Percentiles rank a stretch among this genome's conserved stretches.
These are phyloP conservation scores for Sitta carolinensis DNA, from an alignment of 2,797 vertebrate species.

Conservation along the genomic window DNA sequence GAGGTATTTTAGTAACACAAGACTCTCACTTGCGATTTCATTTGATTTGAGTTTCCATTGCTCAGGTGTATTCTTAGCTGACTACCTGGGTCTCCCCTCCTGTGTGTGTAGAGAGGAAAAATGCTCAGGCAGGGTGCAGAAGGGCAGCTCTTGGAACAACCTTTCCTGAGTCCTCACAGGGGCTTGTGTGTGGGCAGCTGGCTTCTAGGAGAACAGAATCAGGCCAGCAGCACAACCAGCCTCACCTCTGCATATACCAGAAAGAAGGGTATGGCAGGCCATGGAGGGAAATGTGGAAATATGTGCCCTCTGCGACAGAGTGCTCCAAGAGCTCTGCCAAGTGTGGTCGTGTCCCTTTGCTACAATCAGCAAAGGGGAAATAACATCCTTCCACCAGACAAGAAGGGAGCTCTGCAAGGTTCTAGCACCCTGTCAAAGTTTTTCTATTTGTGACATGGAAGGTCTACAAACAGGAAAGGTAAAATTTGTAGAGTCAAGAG, in stretches of 20 bases:
- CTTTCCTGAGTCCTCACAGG: neutral
- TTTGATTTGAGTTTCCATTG: constrained; percentile 21
- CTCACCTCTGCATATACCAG: neutral
- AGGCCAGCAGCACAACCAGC: neutral
- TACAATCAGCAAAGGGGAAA: neutral
- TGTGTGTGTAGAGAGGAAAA: neutral
- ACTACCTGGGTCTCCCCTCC: constrained; percentile 14
- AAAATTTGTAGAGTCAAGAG: neutral
- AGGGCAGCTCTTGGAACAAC: neutral
- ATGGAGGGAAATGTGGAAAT: neutral
- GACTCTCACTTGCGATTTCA: constrained; percentile 42
- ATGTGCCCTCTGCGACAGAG: neutral
- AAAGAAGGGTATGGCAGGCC: neutral
- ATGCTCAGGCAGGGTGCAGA: neutral
- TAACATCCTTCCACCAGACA: neutral
- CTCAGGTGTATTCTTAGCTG: constrained; percentile 28
- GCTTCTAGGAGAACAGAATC: neutral
- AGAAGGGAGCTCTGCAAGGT: neutral
- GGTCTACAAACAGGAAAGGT: neutral
- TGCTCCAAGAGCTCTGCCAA: neutral
- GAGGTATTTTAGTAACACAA: neutral
- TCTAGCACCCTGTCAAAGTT: neutral
- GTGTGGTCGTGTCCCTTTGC: neutral
- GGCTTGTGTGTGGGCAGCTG: neutral
- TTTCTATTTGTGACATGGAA: neutral